Evolutionary conservation across 2,113 vertebrate species (phyloP), one percentile per base, ranked within the genome.

Genomic region (Bubo scandiacus): DNA sequence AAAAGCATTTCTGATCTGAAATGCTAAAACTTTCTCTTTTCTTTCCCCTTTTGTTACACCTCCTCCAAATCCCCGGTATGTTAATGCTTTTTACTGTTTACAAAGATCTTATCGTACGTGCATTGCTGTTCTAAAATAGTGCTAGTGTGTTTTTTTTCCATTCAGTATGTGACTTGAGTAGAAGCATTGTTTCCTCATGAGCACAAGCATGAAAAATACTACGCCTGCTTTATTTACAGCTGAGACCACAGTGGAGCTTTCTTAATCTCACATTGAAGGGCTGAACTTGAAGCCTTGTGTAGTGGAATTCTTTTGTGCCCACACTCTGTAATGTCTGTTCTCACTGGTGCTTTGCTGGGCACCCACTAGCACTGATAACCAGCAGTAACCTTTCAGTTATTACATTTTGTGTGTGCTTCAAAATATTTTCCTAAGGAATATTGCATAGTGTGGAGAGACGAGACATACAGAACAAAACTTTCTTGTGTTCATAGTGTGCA

Each of bases 261-360:
- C 54, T 96, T 88, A 83, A 34, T 78, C 15, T 17, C 0, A 0
- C 45, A 34, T 81, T 75, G 54, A 71, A 74, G 27, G 21, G 25
- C 88, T 92, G 57, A 93, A 71, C 67, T 86, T 84, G 80, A 42
- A 90, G 54, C 42, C 36, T 91, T 84, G 49, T 59, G 57, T 73
- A 90, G 61, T 96, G 78, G 88, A 96, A 98, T 97, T 95, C 84
- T 88, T 94, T 38, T 86, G 72, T 92, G 96, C 96, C 96, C 94
- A 97, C 92, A 86, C 86, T 95, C 90, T 47, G 77, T 79, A 95
- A 70, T 96, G 87, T 86, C 88, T 95, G 22, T 84, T 91, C 90
- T 90, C 68, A 81, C 36, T 95, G 71, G n/a, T 93, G 86, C 79
- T 91, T 96, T 96, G 86, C 81, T 30, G 16, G 55, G 91, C 84